Base-by-base conservation (phyloP, 1,140 invertebrate genomes). In the Tetramorium parvispinum region DNA sequence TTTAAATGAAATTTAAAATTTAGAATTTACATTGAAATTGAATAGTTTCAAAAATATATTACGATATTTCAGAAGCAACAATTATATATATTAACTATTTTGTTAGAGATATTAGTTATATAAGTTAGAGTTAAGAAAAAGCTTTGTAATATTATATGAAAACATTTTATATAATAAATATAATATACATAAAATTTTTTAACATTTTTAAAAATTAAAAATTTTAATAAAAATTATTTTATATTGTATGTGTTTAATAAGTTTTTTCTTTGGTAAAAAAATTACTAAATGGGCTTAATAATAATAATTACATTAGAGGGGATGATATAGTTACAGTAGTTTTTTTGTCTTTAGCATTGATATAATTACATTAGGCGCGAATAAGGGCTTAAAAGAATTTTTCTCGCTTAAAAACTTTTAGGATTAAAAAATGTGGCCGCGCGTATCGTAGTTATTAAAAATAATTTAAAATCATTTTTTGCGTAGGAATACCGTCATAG, bases 381-480 rank as follows among this genome's bases (percentile, higher is more conserved):
- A 4, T 32, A 4, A 32, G 32, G 32, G 32, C 32, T 32, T 32
- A 32, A 32, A 55, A 68, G 71, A 70, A 71, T 3, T 1, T 27
- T 27, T 81, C 13, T 27, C 32, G 16, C 10, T 49, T 8, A 21
- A 59, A 59, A 73, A 21, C n/a, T n/a, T 73, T 32, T 24, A 21
- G 8, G 16, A 10, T 18, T 46, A 59, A 49, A 59, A 59, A 70
- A 21, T 4, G 40, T 46, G 32, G 7, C 43, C 18, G 7, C 13
- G 10, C 46, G 5, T 27, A 21, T 8, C 24, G 8, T 32, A 21
- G 16, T 71, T 55, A 13, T 81, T 51, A 43, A 70, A 43, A 71
- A 82, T 43, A 71, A 82, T 82, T 82, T 57, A 57, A 71, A 55
- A 6, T 82, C 8, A 46, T 49, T 73, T 53, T 61, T 49, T 75